Evolutionary conservation across 2,113 vertebrate genomes (phyloP).

Genomic region (Alligator mississippiensis): DNA sequence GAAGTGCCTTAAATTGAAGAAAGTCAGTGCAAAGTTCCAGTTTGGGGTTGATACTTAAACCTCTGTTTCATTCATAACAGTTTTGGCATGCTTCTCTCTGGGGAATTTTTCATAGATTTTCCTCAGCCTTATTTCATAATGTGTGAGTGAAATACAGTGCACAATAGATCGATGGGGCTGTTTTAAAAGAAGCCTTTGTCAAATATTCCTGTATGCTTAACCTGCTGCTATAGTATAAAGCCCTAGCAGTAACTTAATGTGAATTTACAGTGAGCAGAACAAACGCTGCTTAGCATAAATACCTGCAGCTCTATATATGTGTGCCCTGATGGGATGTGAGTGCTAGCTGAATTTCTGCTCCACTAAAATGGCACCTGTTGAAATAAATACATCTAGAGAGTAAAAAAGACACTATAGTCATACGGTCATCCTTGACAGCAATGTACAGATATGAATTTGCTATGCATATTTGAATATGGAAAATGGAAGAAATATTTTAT

Average conservation of each 20-base stretch:
- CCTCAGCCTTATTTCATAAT: constrained; percentile 47
- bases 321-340: constrained; percentile 55
- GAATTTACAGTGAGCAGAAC: constrained; percentile 15
- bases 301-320: constrained; percentile 55
- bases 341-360: constrained; percentile 49
- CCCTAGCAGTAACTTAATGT: constrained; percentile 27
- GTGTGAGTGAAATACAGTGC: constrained; percentile 72
- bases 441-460: neutral
- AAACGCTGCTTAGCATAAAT: constrained; percentile 50
- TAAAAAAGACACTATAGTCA: neutral
- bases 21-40: constrained; percentile 10
- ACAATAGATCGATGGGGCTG: constrained; percentile 50
- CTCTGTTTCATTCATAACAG: constrained; percentile 11
- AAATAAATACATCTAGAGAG: constrained; percentile 54
- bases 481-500: neutral
- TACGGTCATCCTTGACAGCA: neutral
- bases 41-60: neutral
- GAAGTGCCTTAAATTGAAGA: neutral
- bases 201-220: neutral
- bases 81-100: constrained; percentile 2
- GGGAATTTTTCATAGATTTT: constrained; percentile 43
- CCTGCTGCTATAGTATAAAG: neutral
- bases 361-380: constrained; percentile 41
- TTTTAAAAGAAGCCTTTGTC: constrained; percentile 66
- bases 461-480: neutral